A percentile compares a stretch with the other conserved stretches of the same genome.
These are phyloP conservation scores for Drosophila bocqueti DNA, from an alignment of 1,140 invertebrate genomes.

Conservation along the genomic window DNA sequence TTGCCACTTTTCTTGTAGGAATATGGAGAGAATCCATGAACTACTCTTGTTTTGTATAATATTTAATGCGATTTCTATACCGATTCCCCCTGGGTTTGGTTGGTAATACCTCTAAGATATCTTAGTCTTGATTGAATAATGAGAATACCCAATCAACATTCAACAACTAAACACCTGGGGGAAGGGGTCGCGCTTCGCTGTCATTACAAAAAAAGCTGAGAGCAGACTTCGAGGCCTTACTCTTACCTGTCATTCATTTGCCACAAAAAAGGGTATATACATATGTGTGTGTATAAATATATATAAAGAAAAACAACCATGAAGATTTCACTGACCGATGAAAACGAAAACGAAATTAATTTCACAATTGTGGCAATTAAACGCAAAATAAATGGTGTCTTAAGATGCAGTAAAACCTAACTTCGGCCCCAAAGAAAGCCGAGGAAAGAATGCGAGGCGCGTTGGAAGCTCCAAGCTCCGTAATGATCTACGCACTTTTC, in stretches of 20 bases:
- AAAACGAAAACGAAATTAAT: slow-evolving; percentile 81
- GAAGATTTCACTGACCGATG: slow-evolving; percentile 72
- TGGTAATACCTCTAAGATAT: not conserved
- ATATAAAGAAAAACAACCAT: slow-evolving; percentile 9
- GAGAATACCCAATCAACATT: slow-evolving; percentile 21
- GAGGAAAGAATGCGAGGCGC: slow-evolving; percentile 33
- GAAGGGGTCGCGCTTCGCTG: slow-evolving; percentile 3
- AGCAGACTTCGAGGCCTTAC: slow-evolving; percentile 3
- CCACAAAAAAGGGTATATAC: not conserved
- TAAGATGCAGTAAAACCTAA: slow-evolving; percentile 55
- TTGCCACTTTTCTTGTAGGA: not conserved
- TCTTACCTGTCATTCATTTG: slow-evolving; percentile 27
- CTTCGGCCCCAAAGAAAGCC: slow-evolving; percentile 28
- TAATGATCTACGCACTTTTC: slow-evolving; percentile 79
- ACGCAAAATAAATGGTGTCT: slow-evolving; percentile 74
- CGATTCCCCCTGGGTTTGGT: not conserved
- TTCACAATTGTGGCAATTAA: slow-evolving; percentile 81
- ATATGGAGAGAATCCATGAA: too few species aligned
- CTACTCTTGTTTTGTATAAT: not conserved
- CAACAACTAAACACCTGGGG: not conserved
- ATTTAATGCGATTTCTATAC: not conserved
- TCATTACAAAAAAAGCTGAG: slow-evolving; percentile 13
- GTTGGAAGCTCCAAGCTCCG: slow-evolving; percentile 34
- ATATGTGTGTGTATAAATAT: too few species aligned
- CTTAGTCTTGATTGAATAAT: slow-evolving; percentile 23